These are phyloP conservation scores for Resseliella maxima DNA, from an alignment of 2,888 invertebrate species.

Conservation along the genomic window DNA sequence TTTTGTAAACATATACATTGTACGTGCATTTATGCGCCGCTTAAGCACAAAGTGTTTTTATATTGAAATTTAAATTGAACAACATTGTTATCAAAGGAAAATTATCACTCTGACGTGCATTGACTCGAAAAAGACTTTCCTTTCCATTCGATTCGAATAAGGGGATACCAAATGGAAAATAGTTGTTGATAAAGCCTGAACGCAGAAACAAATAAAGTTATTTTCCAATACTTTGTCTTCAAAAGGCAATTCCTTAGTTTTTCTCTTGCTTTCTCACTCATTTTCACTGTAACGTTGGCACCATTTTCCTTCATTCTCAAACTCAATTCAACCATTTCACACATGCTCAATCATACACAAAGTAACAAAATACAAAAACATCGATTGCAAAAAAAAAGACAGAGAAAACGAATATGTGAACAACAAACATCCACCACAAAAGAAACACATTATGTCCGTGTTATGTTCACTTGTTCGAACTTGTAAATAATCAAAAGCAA, in stretches of 20 bases:
- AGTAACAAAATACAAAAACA: background rate
- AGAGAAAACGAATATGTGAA: background rate
- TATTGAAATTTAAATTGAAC: conserved; percentile 55
- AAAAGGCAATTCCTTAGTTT: background rate
- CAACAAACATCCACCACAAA: background rate
- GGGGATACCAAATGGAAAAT: conserved; percentile 26
- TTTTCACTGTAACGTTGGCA: no score
- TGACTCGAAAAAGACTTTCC: conserved; percentile 31
- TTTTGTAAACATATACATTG: conserved; percentile 47
- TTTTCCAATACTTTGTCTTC: conserved; percentile 43
- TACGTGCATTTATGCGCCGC: conserved; percentile 40
- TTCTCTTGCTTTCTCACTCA: background rate
- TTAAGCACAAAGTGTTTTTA: conserved; percentile 12
- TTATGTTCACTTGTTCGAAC: background rate
- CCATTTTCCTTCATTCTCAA: no score
- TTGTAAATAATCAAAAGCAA: conserved; percentile 25
- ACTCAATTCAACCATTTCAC: no score
- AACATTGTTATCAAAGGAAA: conserved; percentile 54
- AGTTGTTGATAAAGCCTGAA: conserved; percentile 40
- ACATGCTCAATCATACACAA: background rate
- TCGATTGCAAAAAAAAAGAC: background rate
- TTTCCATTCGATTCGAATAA: background rate
- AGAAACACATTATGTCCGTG: background rate
- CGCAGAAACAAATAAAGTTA: conserved; percentile 49
- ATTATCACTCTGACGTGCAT: conserved; percentile 51